phyloP scores from a whole-genome alignment of 2,888 invertebrate genomes.

The Pyrochroa serraticornis region DNA sequence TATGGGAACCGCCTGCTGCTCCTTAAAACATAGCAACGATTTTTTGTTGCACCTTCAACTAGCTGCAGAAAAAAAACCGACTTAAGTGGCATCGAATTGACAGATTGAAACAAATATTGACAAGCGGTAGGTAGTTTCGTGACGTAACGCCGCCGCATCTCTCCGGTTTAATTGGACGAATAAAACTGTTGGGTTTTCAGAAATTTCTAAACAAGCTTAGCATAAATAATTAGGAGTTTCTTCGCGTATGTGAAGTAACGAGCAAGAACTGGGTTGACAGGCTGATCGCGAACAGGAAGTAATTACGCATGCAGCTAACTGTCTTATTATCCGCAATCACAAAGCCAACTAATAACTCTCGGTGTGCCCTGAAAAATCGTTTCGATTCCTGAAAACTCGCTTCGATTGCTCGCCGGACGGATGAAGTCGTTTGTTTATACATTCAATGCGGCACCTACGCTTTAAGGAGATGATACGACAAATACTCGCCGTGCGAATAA shows the following conservation, averaged over 20 bases:
- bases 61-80: background rate
- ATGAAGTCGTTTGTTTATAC: constrained; percentile 23
- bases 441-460: constrained; percentile 24
- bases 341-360: constrained; percentile 17
- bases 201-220: constrained; percentile 8
- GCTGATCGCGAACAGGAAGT: constrained; percentile 34
- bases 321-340: constrained; percentile 23
- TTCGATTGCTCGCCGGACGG: constrained; percentile 9
- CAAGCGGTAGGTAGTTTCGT: background rate
- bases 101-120: background rate
- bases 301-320: constrained; percentile 30
- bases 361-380: background rate
- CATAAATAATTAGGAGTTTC: constrained; percentile 20
- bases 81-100: background rate
- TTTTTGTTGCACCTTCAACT: background rate
- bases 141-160: too few relatives aligned
- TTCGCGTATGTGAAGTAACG: background rate
- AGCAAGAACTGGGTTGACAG: constrained; percentile 39
- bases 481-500: constrained; percentile 31
- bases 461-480: constrained; percentile 30
- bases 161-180: too few relatives aligned
- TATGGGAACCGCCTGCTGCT: too few relatives aligned
- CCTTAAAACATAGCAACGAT: too few relatives aligned
- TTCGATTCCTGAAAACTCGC: too few relatives aligned
- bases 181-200: background rate